Conservation (phyloP, 2,113 vertebrate species). For the Columba livia region DNA sequence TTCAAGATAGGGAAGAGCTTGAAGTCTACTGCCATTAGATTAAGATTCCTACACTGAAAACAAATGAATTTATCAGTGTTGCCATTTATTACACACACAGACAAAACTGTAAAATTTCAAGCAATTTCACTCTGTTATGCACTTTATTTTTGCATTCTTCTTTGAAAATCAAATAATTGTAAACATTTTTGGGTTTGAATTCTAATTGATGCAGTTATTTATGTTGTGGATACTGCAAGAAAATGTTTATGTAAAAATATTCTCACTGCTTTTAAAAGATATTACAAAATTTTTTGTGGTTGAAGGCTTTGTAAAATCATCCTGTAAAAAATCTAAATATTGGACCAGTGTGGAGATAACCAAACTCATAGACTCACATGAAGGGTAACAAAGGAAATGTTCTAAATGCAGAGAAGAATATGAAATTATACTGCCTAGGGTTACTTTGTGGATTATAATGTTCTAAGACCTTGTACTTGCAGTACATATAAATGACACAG, state of each 20-base stretch:
- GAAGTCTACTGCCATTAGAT: neutral
- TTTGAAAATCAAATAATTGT: neutral
- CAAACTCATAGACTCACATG: neutral
- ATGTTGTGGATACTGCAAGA: neutral
- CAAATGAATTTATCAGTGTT: neutral
- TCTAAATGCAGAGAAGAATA: neutral
- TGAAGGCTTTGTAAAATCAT: neutral
- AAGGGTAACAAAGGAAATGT: neutral
- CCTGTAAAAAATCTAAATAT: neutral
- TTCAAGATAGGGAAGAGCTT: neutral
- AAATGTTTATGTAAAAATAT: neutral
- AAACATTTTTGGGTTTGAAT: neutral
- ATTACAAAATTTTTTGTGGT: neutral
- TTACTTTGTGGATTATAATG: slow-evolving; percentile 18
- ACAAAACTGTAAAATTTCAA: neutral
- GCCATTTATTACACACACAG: neutral
- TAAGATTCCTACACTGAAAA: neutral
- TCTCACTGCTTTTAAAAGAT: neutral
- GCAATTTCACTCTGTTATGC: slow-evolving; percentile 9
- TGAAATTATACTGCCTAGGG: neutral
- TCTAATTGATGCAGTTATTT: neutral
- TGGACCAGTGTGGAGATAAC: neutral
- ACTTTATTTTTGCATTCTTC: slow-evolving; percentile 30
- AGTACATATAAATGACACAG: neutral
- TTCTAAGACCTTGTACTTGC: slow-evolving; percentile 20